phyloP scores from a whole-genome alignment of 2,113 vertebrate genomes.

The Felis chaus region DNA sequence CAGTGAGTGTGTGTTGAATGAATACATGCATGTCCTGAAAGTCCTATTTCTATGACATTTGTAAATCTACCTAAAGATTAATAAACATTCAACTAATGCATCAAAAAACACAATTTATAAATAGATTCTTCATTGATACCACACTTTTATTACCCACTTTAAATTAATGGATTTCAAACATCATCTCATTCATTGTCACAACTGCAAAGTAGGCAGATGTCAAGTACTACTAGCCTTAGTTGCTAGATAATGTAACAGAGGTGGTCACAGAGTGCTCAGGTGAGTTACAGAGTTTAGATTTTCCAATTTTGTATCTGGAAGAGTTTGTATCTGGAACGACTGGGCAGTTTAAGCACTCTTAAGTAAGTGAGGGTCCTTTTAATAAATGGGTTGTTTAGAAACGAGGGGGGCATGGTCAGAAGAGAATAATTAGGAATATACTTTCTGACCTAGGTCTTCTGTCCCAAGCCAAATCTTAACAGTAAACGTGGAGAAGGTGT shows the following conservation, averaged over 20 bases:
- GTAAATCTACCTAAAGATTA: slow-evolving; percentile 30
- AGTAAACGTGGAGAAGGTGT: not conserved
- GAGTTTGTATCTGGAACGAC: not conserved
- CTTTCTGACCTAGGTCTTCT: slow-evolving; percentile 27
- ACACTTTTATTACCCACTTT: not conserved
- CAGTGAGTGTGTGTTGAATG: not conserved
- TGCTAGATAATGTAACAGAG: not conserved
- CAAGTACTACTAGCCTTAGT: slow-evolving; percentile 2
- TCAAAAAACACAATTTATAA: not conserved
- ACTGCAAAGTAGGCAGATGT: slow-evolving; percentile 15
- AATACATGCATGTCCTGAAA: slow-evolving; percentile 7
- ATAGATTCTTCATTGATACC: not conserved
- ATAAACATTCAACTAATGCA: not conserved
- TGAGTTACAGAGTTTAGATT: not conserved
- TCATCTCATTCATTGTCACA: slow-evolving; percentile 36
- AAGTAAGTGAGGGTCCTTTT: slow-evolving; percentile 8
- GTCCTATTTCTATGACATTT: slow-evolving; percentile 19
- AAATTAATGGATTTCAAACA: slow-evolving; percentile 43
- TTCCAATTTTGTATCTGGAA: not conserved
- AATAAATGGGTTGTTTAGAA: slow-evolving; percentile 42
- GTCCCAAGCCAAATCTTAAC: slow-evolving; percentile 8
- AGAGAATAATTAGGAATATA: not conserved
- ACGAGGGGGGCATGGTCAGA: not conserved
- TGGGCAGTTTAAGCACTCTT: not conserved
- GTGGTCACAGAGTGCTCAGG: not conserved